Conservation (phyloP, 2,888 invertebrate genomes). For the Acleris sparsana region DNA sequence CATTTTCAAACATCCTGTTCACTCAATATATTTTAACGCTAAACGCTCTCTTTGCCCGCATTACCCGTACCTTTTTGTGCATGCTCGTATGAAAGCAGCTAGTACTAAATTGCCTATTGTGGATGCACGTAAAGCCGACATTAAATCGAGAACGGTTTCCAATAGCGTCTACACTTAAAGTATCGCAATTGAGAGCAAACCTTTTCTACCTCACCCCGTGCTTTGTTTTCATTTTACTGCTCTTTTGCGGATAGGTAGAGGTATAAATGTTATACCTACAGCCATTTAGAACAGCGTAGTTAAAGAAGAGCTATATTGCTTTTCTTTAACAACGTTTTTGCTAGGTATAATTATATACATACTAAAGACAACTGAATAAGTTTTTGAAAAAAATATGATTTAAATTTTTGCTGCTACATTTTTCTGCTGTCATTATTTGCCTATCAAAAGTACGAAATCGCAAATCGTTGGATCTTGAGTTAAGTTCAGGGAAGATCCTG, state of each 20-base stretch:
- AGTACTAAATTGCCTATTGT: slow-evolving; percentile 71
- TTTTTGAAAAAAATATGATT: too few relatives aligned
- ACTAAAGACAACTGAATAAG: too few relatives aligned
- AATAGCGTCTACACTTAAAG: slow-evolving; percentile 66
- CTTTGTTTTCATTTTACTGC: slow-evolving; percentile 14
- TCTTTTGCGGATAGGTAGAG: background rate
- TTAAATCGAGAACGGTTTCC: slow-evolving; percentile 72
- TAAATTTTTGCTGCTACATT: too few relatives aligned
- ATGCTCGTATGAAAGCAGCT: slow-evolving; percentile 48
- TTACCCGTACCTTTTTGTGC: slow-evolving; percentile 51
- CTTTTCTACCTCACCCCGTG: slow-evolving; percentile 4
- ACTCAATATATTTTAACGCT: background rate
- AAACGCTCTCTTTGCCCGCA: slow-evolving; percentile 38
- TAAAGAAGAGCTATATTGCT: background rate
- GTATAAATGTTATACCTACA: slow-evolving; percentile 5
- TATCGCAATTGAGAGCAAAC: slow-evolving; percentile 37
- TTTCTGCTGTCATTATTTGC: too few relatives aligned
- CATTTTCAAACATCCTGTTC: too few relatives aligned
- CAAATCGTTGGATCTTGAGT: too few relatives aligned
- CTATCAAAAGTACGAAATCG: too few relatives aligned
- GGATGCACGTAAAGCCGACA: slow-evolving; percentile 68
- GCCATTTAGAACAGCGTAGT: background rate
- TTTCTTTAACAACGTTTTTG: too few relatives aligned
- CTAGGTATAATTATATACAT: too few relatives aligned
- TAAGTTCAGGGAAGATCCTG: too few relatives aligned